Evolutionary conservation across 2,888 invertebrate genomes (phyloP), one percentile per base, ranked within the genome.

Genomic region (Ophion costatus): DNA sequence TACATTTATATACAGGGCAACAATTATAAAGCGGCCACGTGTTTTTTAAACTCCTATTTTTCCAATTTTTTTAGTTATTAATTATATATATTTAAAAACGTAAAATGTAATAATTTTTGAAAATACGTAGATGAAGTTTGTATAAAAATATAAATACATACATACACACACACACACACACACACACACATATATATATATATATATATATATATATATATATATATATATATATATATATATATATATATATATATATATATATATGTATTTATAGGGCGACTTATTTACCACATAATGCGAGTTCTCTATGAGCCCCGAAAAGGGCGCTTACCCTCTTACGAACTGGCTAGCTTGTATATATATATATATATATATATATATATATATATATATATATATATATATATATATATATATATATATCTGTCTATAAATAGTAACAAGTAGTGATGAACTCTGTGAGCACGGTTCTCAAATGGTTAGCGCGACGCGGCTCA

Each of bases 281-380:
- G 89, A 88, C 90, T 92, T 92, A 91, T 92, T 92, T 90, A 90
- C 90, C 90, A 83, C 90, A 90, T 90, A 90, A 90, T 90, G 86
- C 87, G 84, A 64, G 87, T 66, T 86, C 88, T 77, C 38, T 79
- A 69, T 38, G 57, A 20, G 66, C 69, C 45, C 38, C 14, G 64
- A 71, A 71, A 63, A 24, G 79, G 63, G 70, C 56, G 71, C 56
- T 71, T 67, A 73, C 82, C 64, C 84, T 79, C 76, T 38, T 78
- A 83, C 84, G 86, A 88, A 74, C 81, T 77, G 74, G 74, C 71
- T 66, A 77, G 20, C 45, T 45, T 45, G 9, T 14, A 11, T 45
- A 29, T 24, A 24, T 20, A 45, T 67, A 20, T 6, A 67, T 22
- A 14, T 45, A 11, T 20, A 45, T 45, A 67, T 45, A 42, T 5